Conservation (phyloP, 1,140 invertebrate genomes). For the Triops longicaudatus region DNA sequence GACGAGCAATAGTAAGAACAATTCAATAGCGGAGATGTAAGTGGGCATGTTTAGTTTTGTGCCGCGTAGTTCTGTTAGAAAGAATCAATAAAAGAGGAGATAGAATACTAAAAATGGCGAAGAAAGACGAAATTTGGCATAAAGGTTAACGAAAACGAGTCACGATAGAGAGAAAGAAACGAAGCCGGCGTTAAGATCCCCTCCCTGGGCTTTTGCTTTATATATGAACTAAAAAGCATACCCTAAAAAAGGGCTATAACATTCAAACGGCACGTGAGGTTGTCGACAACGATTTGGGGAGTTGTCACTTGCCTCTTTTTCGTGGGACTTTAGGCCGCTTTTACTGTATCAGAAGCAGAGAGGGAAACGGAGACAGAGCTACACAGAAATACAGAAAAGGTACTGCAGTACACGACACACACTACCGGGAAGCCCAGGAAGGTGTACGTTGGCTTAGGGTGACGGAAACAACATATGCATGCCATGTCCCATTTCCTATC, state of each 20-base stretch:
- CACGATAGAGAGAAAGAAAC: background rate
- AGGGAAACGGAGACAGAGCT: too few species aligned
- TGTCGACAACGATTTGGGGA: slow-evolving; percentile 14
- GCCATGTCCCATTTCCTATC: slow-evolving; percentile 1
- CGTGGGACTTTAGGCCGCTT: background rate
- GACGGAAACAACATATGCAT: background rate
- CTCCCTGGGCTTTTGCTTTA: slow-evolving; percentile 1
- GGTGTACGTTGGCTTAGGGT: background rate
- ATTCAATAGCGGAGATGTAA: too few species aligned
- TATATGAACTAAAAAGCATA: background rate
- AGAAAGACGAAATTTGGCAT: background rate
- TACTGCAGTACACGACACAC: background rate
- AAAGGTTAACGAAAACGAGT: background rate
- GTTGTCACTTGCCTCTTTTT: background rate
- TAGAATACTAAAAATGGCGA: background rate
- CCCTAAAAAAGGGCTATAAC: slow-evolving; percentile 11
- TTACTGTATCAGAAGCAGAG: too few species aligned
- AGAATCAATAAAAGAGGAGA: background rate
- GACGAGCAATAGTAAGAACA: too few species aligned
- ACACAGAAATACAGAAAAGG: too few species aligned
- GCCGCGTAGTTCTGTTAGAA: background rate
- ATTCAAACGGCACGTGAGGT: slow-evolving; percentile 11
- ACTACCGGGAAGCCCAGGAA: background rate
- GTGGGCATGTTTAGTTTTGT: too few species aligned
- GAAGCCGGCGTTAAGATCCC: background rate